A percentile compares a stretch with the other conserved stretches of the same genome.
phyloP scores from a whole-genome alignment of 2,113 vertebrate genomes.

The Phalacrocorax brasilianus region DNA sequence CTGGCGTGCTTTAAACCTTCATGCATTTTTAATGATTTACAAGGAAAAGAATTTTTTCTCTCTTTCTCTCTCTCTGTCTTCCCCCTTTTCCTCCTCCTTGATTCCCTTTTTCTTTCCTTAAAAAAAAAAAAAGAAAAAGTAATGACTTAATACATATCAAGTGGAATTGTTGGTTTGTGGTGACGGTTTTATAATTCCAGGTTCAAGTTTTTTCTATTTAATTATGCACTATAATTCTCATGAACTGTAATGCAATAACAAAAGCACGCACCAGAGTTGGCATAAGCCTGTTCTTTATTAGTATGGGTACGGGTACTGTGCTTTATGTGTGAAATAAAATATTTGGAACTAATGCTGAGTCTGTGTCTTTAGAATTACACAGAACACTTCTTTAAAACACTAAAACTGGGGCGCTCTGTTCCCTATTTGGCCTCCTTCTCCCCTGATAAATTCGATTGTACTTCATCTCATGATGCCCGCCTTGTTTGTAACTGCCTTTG shows the following conservation, averaged over 20 bases:
- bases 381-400: constrained; percentile 53
- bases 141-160: constrained; percentile 80
- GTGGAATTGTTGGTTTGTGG: constrained; percentile 75
- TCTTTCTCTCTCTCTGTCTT: not conserved
- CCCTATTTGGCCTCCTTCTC: constrained; percentile 44
- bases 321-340: constrained; percentile 82
- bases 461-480: constrained; percentile 42
- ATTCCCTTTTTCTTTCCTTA: not conserved
- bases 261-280: constrained; percentile 72
- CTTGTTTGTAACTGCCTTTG: constrained; percentile 68
- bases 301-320: constrained; percentile 49
- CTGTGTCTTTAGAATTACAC: constrained; percentile 67
- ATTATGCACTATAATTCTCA: constrained; percentile 80
- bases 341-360: constrained; percentile 71
- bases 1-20: constrained; percentile 68
- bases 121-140: constrained; percentile 52
- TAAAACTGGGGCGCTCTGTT: constrained; percentile 23
- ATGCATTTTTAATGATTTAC: constrained; percentile 83
- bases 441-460: constrained; percentile 59
- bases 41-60: constrained; percentile 67
- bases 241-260: constrained; percentile 79
- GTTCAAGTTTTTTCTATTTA: constrained; percentile 78
- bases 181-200: constrained; percentile 80
- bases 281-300: constrained; percentile 78
- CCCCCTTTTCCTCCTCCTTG: not conserved